Evolutionary conservation across 2,113 vertebrate species (phyloP), one percentile per base, ranked within the genome.

Genomic region (Leucopsar rothschildi): DNA sequence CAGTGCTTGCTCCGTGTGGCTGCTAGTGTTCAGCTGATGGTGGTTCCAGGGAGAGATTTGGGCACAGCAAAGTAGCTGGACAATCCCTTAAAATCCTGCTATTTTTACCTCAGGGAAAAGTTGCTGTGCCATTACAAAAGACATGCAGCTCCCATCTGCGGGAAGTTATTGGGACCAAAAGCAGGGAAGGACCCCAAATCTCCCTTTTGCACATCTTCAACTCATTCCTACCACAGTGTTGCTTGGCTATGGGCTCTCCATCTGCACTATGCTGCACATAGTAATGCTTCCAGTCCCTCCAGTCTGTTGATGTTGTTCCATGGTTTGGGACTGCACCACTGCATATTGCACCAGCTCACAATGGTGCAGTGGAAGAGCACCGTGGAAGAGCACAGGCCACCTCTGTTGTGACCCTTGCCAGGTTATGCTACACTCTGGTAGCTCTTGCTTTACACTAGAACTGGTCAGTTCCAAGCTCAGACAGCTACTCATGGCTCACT

Each of bases 251-350:
- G 37, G 49, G 12, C 40, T 44, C 18, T 92, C 7, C 35, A 23
- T 60, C 47, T 5, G 1, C 6, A 2, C 16, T 5, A 0, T 44
- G 20, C 39, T 28, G 40, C 55, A 35, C 31, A 49, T 9, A 0
- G 0, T 33, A 44, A 9, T 2, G 4, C n/a, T 37, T 52, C 50
- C 25, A 12, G 42, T 29, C 60, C 27, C 15, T 59, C 17, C 4
- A 4, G 23, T n/a, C 31, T 3, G 9, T 20, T 35, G 33, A n/a
- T 73, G 45, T 0, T 0, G 1, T 50, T 25, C 37, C 8, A 6
- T 0, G 0, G 31, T n/a, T 78, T 70, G 65, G 7, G 22, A 40
- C 13, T 3, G 4, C 1, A 0, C 29, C 0, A 4, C 31, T 5
- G 35, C 6, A 1, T 40, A 1, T 35, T 33, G 0, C 3, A 2